Evolutionary conservation across 64 coral and sea anemone genomes (phyloP), one percentile per base, ranked within the genome.

Genomic region (Actinia tenebrosa): DNA sequence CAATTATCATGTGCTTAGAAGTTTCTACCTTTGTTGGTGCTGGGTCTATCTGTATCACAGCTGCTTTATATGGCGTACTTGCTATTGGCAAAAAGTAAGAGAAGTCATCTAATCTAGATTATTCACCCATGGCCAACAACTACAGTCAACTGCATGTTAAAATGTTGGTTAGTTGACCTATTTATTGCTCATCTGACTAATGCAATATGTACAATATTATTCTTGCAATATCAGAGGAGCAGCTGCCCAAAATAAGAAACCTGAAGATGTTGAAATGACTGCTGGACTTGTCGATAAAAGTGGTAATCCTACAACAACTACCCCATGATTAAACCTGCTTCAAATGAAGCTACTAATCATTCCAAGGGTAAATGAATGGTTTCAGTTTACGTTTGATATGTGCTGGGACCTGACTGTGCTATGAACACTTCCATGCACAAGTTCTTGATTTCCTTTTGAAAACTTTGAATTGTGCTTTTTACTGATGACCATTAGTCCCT

Each of bases 31-130:
- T 94, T 88, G 86, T 87, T 86, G 96, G 96, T 59, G 61, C 89
- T 89, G 96, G 96, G 16, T 80, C 90, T 45, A 83, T 98, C 16
- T 85, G 94, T 13, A 89, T 98, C 46, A 98, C 92, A 61, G 92
- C 96, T 47, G 96, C 96, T 20, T 86, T 98, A 20, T 98, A 98
- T 88, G 96, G 96, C 66, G 96, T 98, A 19, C 82, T 98, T 80
- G 96, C 96, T 59, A 98, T 98, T 85, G 96, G 96, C 3, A 94
- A 83, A 92, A 98, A 98, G 96, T 98, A 87, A 44, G 77, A 66
- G 7, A 66, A 3, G 19, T 66, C 19, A 75, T 26, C 71, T 75
- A 0, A 75, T 42, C 6, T 8, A 75, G 7, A 8, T 75, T 75
- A 20, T 0, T 8, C 5, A 56, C 55, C 55, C 75, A 78, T 37